Evolutionary conservation across 2,113 vertebrate genomes (phyloP), one percentile per base, ranked within the genome.

Genomic region (Archilochus colubris): DNA sequence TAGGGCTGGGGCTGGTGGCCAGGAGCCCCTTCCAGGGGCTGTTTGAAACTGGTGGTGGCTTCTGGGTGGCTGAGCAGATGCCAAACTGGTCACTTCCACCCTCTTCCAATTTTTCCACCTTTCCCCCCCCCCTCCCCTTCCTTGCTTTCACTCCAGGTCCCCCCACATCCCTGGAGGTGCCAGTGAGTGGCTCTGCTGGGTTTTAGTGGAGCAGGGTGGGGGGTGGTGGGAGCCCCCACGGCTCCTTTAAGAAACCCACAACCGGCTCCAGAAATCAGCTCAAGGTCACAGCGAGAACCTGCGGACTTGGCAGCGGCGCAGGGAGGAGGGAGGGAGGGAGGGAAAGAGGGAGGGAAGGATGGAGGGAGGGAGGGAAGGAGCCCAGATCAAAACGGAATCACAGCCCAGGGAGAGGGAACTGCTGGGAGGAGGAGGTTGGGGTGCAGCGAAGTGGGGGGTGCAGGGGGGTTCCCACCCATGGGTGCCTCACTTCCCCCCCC

Each of bases 201-300:
- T 15, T 64, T 21, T 25, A 12, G 48, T n/a, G 16, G 31, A 62
- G 46, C 62, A 38, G 51, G 15, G 3, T 19, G 17, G 6, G 25
- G 53, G 14, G 22, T 8, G 28, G 2, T 55, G n/a, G 46, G 79
- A 79, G 33, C 24, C 80, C 88, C 77, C 72, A 53, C 14, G 93
- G 92, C 82, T 95, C 93, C 96, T 96, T 96, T 96, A 96, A 97
- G 95, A 96, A 95, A 76, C 83, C 84, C 92, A 90, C 79, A 63
- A 57, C 72, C 66, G 0, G 88, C 94, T 94, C 89, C 95, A 91
- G 95, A 73, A 86, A 92, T 43, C 86, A 74, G 82, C 93, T 91
- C 97, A 98, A 97, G 97, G 97, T 97, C 97, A 94, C 94, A 93
- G 93, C 86, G 0, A 84, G 95, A 96, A 97, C 95, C 94, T 97